Conservation (phyloP, 2,113 vertebrate genomes). For the Albula goreensis region DNA sequence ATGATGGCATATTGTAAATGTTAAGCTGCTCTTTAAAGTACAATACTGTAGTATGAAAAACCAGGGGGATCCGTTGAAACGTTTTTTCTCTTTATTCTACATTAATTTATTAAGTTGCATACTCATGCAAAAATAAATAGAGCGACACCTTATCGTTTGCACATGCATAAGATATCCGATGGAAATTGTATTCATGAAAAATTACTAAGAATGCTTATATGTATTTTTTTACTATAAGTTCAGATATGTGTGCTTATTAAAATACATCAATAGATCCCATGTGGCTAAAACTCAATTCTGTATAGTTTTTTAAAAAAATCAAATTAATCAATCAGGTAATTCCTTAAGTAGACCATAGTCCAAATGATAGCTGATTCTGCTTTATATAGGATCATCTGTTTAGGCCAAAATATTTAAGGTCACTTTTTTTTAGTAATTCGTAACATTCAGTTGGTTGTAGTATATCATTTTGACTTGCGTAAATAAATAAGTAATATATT, state of each 20-base stretch:
- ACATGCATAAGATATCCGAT: not conserved
- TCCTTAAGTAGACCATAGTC: too few species aligned
- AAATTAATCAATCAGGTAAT: too few species aligned
- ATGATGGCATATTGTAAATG: not conserved
- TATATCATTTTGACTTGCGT: too few species aligned
- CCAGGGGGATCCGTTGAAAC: not conserved
- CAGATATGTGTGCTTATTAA: too few species aligned
- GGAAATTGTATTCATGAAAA: not conserved
- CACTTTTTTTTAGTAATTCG: not conserved
- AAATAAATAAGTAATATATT: not conserved
- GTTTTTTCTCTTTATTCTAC: not conserved
- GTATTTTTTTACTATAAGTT: too few species aligned
- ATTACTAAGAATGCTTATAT: too few species aligned
- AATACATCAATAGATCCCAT: too few species aligned
- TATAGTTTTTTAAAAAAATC: too few species aligned
- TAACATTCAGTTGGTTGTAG: not conserved
- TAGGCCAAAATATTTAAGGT: too few species aligned
- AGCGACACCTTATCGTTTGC: not conserved
- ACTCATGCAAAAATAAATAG: not conserved
- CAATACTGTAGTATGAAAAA: not conserved
- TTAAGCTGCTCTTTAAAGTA: not conserved
- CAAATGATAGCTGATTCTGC: too few species aligned
- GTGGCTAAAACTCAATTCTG: too few species aligned
- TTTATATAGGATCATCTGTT: too few species aligned
- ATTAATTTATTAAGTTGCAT: not conserved